Conservation (phyloP, 1,140 invertebrate species). For the Neoseiulus cucumeris region DNA sequence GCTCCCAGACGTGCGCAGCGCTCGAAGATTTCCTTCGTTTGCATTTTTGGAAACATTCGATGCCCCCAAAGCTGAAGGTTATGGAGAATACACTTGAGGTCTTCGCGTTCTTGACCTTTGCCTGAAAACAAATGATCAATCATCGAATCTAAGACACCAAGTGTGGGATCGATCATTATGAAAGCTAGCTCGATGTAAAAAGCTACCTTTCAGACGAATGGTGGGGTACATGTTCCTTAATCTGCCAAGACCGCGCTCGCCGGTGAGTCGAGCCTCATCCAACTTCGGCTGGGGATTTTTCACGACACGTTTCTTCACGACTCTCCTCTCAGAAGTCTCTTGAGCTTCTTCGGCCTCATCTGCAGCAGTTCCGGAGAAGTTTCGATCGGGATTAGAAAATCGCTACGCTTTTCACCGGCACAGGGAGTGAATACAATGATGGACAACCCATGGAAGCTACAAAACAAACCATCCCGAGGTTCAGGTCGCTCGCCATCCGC, state of each 20-base stretch:
- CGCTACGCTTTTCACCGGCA: no score
- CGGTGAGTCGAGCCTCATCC: neutral
- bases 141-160: no score
- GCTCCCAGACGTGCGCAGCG: neutral
- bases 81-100: neutral
- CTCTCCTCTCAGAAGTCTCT: neutral
- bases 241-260: neutral
- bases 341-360: neutral
- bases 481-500: no score
- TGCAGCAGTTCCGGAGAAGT: no score
- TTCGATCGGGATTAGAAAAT: no score
- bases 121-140: neutral
- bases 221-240: neutral
- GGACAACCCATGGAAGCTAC: no score
- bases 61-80: slow-evolving; percentile 2
- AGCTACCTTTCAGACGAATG: neutral
- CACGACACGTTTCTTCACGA: neutral
- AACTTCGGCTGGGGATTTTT: slow-evolving; percentile 1
- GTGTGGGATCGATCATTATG: no score
- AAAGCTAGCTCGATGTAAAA: no score
- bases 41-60: neutral
- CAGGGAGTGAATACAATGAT: no score
- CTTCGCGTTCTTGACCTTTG: neutral
- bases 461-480: no score
- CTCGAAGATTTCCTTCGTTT: slow-evolving; percentile 6